Evolutionary conservation across 2,888 invertebrate genomes (phyloP).

Genomic region (Perizoma affinitatum): DNA sequence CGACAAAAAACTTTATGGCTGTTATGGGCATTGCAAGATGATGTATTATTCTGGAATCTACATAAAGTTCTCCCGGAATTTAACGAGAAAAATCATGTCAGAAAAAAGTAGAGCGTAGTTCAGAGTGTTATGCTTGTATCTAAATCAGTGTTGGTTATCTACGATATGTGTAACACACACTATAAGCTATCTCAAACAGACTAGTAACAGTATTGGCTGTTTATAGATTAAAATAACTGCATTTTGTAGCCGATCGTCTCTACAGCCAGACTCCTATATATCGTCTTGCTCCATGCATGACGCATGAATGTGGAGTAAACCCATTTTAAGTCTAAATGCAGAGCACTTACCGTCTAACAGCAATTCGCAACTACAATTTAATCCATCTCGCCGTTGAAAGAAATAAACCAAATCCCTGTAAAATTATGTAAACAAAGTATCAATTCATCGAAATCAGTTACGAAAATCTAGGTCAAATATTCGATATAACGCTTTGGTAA

Average conservation of each 20-base stretch:
- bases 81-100: no score
- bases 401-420: slow-evolving; percentile 30
- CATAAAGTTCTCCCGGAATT: no score
- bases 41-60: no score
- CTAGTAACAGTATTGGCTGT: no score
- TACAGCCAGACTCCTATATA: slow-evolving; percentile 10
- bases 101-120: no score
- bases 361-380: slow-evolving; percentile 29
- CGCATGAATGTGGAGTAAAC: slow-evolving; percentile 20
- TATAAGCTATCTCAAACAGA: no score
- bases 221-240: no score
- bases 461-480: slow-evolving; percentile 51
- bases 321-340: slow-evolving; percentile 29
- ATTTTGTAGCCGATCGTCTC: background rate
- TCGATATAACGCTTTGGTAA: slow-evolving; percentile 14
- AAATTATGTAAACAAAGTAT: slow-evolving; percentile 33
- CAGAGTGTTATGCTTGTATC: no score
- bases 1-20: no score
- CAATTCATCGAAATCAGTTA: slow-evolving; percentile 16
- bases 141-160: no score
- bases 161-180: no score
- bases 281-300: slow-evolving; percentile 10
- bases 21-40: no score
- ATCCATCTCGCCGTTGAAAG: slow-evolving; percentile 33
- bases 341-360: slow-evolving; percentile 31